Conservation (phyloP, 2,888 invertebrate species). For the Drosophila nr. perissopoda region DNA sequence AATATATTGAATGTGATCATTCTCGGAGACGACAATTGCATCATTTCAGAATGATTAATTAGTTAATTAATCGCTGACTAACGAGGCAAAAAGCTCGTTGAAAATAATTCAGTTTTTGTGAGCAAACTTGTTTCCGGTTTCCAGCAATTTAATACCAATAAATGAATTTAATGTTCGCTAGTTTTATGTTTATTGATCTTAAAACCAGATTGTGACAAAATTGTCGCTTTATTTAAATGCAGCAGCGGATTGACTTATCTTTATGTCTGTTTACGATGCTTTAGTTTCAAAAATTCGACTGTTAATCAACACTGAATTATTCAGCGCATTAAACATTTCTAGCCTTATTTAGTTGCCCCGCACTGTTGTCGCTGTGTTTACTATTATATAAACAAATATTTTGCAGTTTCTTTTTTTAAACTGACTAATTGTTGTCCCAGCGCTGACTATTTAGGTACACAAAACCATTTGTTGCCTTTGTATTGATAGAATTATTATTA, state of each 20-base stretch:
- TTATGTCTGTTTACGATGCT: background rate
- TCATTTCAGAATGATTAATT: background rate
- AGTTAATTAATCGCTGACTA: background rate
- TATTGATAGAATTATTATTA: background rate
- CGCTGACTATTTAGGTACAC: slow-evolving; percentile 46
- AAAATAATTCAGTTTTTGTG: background rate
- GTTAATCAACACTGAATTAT: no score
- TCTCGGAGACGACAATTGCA: background rate
- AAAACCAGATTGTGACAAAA: background rate
- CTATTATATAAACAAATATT: slow-evolving; percentile 54
- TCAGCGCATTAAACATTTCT: background rate
- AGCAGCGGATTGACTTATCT: background rate
- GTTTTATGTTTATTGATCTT: background rate
- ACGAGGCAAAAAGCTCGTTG: background rate
- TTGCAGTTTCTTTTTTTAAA: slow-evolving; percentile 8
- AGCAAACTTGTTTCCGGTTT: background rate
- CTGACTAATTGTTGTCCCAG: slow-evolving; percentile 43
- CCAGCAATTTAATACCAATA: background rate
- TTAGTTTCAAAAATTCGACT: background rate
- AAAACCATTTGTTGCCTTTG: slow-evolving; percentile 10
- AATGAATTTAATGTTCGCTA: no score
- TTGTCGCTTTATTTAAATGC: background rate
- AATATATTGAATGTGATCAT: background rate
- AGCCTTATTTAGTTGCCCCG: slow-evolving; percentile 9
- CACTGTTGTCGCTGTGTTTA: slow-evolving; percentile 9